Percentiles rank a stretch among this genome's conserved stretches.
Evolutionary conservation across 2,888 invertebrate genomes (phyloP).

Genomic region (Megastigmus dorsalis): DNA sequence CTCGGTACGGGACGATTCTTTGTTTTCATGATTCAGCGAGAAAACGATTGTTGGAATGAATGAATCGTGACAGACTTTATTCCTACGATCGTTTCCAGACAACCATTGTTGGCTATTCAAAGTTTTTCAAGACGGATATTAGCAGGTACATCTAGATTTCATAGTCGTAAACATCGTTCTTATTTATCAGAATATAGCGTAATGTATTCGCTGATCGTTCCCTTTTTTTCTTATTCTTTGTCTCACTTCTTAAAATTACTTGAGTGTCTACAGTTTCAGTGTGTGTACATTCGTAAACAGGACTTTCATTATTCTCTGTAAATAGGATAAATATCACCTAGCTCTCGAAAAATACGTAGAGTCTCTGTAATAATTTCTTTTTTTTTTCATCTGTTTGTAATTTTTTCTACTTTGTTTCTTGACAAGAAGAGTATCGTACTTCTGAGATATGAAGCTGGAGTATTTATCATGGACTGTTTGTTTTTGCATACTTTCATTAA

Average conservation of each 20-base stretch:
- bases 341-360: slow-evolving; percentile 48
- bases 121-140: slow-evolving; percentile 33
- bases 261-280: neutral
- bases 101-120: slow-evolving; percentile 7
- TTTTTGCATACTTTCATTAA: too few species aligned
- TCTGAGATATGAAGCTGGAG: neutral
- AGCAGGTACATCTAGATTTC: slow-evolving; percentile 45
- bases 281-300: slow-evolving; percentile 10
- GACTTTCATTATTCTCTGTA: slow-evolving; percentile 37
- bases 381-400: slow-evolving; percentile 13
- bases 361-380: slow-evolving; percentile 20
- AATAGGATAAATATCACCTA: slow-evolving; percentile 39
- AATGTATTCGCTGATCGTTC: slow-evolving; percentile 15
- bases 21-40: neutral
- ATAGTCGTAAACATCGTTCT: slow-evolving; percentile 45
- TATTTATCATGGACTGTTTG: too few species aligned
- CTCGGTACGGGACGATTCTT: slow-evolving; percentile 1
- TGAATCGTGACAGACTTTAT: neutral
- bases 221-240: too few species aligned
- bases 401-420: neutral
- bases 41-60: slow-evolving; percentile 3
- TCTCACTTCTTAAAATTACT: slow-evolving; percentile 12
- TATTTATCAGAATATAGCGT: slow-evolving; percentile 50
- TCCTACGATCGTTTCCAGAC: slow-evolving; percentile 7
- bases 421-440: slow-evolving; percentile 15